Base-by-base conservation (phyloP, 2,797 vertebrate species). In the Pseudomugil gertrudae region DNA sequence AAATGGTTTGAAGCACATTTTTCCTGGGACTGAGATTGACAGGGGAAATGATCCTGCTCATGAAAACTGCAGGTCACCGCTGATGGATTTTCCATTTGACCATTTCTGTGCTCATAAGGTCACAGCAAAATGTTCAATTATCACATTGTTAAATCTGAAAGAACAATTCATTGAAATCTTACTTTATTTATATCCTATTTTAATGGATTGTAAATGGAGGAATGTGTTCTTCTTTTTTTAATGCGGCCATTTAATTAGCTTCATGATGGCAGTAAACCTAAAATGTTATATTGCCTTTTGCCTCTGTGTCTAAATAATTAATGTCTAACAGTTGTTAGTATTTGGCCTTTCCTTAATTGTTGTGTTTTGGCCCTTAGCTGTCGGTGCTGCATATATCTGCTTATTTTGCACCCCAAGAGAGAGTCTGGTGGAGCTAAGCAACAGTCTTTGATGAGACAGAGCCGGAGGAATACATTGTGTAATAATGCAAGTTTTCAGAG, bases 251-350 rank as follows among this genome's bases (percentile, higher is more conserved):
- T 72, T 63, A 81, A 69, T 64, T 33, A 70, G 63, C 58, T 64
- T 53, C 56, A 35, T 64, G 43, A 58, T 77, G 62, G 63, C 65
- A 71, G 61, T 57, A 83, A 79, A 76, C 56, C 60, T 63, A 29
- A 83, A 79, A 72, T 67, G 36, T 66, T 73, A 74, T 58, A 63
- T 74, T 63, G 36, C 51, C 14, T 36, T 60, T 59, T 56, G 45
- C 47, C 63, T 84, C 55, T 27, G 14, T 55, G 43, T 74, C 66
- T 84, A 19, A 87, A 84, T 86, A 82, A 86, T 83, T 78, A n/a
- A 81, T 77, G 64, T 72, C 58, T 15, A 63, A 69, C 67, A 75
- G 66, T 84, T 78, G 66, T 80, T 78, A 40, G 48, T 68, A 70
- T 83, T 79, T 79, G 65, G 64, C 76, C 67, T 81, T 66, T 79